Base-by-base conservation (phyloP, 1,140 invertebrate genomes). In the Spodoptera litura region DNA sequence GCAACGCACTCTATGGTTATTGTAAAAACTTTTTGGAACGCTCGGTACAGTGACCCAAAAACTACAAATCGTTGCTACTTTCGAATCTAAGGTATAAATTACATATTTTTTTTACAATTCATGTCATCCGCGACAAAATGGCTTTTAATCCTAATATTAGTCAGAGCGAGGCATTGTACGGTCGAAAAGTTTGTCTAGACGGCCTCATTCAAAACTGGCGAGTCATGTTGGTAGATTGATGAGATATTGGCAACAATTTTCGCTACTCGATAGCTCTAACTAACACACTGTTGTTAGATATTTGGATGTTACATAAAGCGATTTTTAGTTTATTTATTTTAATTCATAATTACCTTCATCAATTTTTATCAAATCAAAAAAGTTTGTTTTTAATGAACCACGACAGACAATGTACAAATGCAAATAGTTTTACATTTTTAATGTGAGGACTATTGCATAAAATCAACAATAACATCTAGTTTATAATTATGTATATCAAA, bases 11-110 rank as follows among this genome's bases (percentile, higher is more conserved):
- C 70, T 72, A 58, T 25, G 27, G 6, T 78, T 78, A 59, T 59
- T 76, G 79, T 38, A 70, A 85, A 76, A 82, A 87, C 86, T 88
- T 88, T 88, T 85, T 83, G 83, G 85, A 86, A 84, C 84, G 82
- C 82, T 79, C 81, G 85, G 79, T 84, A 78, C 70, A 81, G 79
- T 86, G 78, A 86, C 87, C 86, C 81, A 88, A 80, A 84, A 72
- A 76, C 55, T 62, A 81, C 72, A 86, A 90, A 89, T 88, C 82
- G 76, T 72, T 72, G 78, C 74, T 81, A 85, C 82, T 90, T 87
- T 79, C 76, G 83, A 84, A 82, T 84, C 78, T 82, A 66, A 72
- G 64, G 64, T 71, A 72, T 61, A 72, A 72, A 80, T 80, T 77
- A 77, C 55, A 68, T 49, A 79, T 77, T 66, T 77, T 70, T 55